Conservation (phyloP, 1,140 invertebrate genomes). For the Drosophila santomea region DNA sequence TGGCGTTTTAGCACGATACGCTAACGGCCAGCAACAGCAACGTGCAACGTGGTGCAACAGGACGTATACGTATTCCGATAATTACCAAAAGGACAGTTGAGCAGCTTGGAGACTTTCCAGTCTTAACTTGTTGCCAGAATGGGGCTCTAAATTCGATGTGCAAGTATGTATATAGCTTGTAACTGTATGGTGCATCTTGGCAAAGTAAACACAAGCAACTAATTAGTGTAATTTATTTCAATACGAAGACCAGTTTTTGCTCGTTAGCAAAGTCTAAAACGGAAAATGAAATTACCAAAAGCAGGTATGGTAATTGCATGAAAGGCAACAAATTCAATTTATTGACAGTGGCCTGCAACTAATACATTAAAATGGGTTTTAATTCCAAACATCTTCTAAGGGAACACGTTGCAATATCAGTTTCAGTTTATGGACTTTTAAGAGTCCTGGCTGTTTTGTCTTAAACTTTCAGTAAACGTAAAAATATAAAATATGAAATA, state of each 20-base stretch:
- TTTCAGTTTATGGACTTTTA: neutral
- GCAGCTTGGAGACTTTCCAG: constrained; percentile 15
- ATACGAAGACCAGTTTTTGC: constrained; percentile 49
- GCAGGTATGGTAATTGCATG: constrained; percentile 14
- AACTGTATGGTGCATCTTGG: neutral
- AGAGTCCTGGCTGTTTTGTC: too few species aligned
- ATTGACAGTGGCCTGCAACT: neutral
- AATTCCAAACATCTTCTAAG: neutral
- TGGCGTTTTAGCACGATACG: constrained; percentile 42
- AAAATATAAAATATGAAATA: too few species aligned
- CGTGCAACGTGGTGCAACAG: constrained; percentile 62
- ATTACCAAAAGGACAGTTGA: constrained; percentile 49
- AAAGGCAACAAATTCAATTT: constrained; percentile 1
- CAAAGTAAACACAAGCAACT: constrained; percentile 44
- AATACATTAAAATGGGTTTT: neutral
- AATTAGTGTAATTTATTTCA: constrained; percentile 66
- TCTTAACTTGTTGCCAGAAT: constrained; percentile 43
- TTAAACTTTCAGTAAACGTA: too few species aligned
- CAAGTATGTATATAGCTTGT: neutral
- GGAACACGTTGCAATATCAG: neutral
- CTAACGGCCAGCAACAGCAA: constrained; percentile 1
- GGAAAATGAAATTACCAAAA: constrained; percentile 28
- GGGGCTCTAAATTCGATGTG: constrained; percentile 9
- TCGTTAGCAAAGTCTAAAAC: constrained; percentile 36
- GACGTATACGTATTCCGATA: constrained; percentile 69